Base-by-base conservation (phyloP, 1,140 invertebrate genomes). In the Drosophila sp. region DNA sequence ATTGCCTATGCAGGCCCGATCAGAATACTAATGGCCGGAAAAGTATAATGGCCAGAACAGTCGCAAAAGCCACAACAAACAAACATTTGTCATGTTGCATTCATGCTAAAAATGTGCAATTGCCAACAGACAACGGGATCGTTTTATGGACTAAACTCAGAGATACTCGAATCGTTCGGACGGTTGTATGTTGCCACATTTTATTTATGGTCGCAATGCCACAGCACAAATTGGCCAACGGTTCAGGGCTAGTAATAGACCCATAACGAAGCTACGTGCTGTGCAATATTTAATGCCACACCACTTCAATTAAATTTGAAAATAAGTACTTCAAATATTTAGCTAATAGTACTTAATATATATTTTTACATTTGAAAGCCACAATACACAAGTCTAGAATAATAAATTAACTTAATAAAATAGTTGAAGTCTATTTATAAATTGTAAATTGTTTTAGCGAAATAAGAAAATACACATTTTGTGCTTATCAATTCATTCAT, bases 81-180 rank as follows among this genome's bases (percentile, higher is more conserved):
- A 61, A 81, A 69, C 82, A 82, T 86, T 89, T 87, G 78, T 89
- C 82, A 87, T 86, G 48, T 64, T 62, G 69, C 78, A 82, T 73
- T 78, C 63, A 58, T 53, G 29, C 57, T 74, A 82, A 89, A 86
- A 86, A 86, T 86, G 66, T 64, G 53, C 53, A 66, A 53, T 56
- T 41, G 27, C 56, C 21, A 69, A 34, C 65, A 21, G 32, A 56
- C 63, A 69, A 50, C 56, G 21, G 16, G 34, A 38, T 43, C 46
- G 46, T 63, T 76, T 78, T 74, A 82, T 89, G 78, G 64, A 40
- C 75, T 43, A 43, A 72, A 59, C 64, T 16, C 63, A 74, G n/a
- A 70, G 53, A 72, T 46, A 76, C 13, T 50, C 6, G n/a, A 69
- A 29, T 56, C 18, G 57, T 43, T 46, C 32, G 54, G 48, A 41